Evolutionary conservation across 2,113 vertebrate genomes (phyloP).

Genomic region (Dicaeum eximium): DNA sequence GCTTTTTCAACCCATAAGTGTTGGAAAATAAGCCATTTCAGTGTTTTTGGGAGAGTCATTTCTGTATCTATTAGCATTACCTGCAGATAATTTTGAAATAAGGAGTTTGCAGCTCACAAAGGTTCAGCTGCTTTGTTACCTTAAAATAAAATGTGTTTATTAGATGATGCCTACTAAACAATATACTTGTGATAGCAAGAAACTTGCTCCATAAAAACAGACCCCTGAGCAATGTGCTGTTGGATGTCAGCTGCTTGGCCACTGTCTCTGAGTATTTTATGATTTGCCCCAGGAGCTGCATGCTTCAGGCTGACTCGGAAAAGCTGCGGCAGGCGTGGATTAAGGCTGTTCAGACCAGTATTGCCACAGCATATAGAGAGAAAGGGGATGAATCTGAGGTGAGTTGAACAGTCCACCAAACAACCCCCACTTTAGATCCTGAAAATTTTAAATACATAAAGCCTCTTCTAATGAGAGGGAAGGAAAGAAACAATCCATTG

Average conservation of each 20-base stretch:
- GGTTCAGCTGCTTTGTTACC: not conserved
- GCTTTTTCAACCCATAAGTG: not conserved
- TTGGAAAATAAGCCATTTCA: not conserved
- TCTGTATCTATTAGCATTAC: not conserved
- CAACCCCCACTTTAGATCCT: not conserved
- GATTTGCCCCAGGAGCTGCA: constrained; percentile 85
- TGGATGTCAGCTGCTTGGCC: not conserved
- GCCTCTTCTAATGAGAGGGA: not conserved
- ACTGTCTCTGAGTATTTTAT: not conserved
- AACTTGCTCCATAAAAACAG: not conserved
- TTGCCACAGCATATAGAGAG: constrained; percentile 95
- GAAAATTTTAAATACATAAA: not conserved
- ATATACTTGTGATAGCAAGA: not conserved
- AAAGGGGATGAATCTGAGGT: constrained; percentile 88
- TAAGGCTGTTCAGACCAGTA: constrained; percentile 95
- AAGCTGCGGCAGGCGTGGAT: constrained; percentile 96
- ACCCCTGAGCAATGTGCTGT: not conserved
- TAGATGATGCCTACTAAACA: not conserved
- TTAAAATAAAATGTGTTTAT: not conserved
- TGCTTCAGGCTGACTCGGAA: constrained; percentile 96
- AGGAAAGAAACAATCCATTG: not conserved
- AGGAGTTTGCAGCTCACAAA: not conserved
- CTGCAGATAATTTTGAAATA: not conserved
- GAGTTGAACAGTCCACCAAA: not conserved
- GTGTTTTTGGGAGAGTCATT: not conserved